Evolutionary conservation across 2,888 invertebrate genomes (phyloP), one percentile per base, ranked within the genome.

Genomic region (Ophion slaviceki): DNA sequence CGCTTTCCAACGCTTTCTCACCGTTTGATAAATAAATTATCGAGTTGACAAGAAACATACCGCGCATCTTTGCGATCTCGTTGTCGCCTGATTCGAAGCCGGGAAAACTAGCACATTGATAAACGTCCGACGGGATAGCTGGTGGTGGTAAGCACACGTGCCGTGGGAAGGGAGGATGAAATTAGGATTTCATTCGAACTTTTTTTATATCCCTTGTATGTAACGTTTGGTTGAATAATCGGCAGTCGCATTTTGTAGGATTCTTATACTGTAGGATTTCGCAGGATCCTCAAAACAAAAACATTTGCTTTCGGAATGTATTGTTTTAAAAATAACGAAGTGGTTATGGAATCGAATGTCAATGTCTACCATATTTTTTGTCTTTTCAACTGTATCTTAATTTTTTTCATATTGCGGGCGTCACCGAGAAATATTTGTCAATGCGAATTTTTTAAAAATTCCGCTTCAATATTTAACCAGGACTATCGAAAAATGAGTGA

Each of bases 21-120:
- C 80, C 77, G 53, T 81, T 75, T 62, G 64, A 75, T 81, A 47
- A 86, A 86, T 86, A 80, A 86, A 86, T 86, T 70, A 86, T 74
- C 14, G 59, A 40, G 53, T 71, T 67, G 57, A 72, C 64, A 75
- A 82, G 80, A 72, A 83, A 83, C 82, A 17, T 53, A 83, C 77
- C 67, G 61, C 40, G 53, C 14, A 75, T 83, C 72, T 80, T 76
- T 68, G 40, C 68, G 36, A 61, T 71, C 32, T 71, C 11, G 24
- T 36, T 24, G 62, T 59, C 61, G 32, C 24, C 82, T 61, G 72
- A n/a, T n/a, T n/a, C n/a, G n/a, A 77, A 62, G 45, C n/a, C 71
- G 68, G 4, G 17, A 53, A 53, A 53, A 53, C 17, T 17, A 53
- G 53, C 53, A 53, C 17, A 53, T 5, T 53, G 53, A 53, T 53